These are phyloP conservation scores for Brachyistius frenatus DNA, from an alignment of 2,113 vertebrate species.

Conservation along the genomic window DNA sequence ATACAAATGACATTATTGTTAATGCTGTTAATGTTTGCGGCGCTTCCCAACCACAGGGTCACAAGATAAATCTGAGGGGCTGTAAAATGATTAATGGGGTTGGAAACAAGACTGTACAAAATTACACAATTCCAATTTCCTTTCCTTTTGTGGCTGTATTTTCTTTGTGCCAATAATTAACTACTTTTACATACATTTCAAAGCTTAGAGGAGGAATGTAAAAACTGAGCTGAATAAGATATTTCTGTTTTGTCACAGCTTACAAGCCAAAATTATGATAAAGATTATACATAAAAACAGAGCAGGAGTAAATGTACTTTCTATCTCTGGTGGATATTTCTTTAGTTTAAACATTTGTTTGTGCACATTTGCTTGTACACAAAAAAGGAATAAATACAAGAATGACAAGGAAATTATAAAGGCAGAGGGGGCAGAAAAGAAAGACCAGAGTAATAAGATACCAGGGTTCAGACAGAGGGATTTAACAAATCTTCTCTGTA, in stretches of 20 bases:
- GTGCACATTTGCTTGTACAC: neutral
- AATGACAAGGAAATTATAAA: constrained; percentile 21
- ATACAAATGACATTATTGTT: neutral
- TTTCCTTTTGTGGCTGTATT: neutral
- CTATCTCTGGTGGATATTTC: neutral
- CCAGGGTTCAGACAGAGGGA: constrained; percentile 66
- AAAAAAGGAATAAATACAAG: constrained; percentile 10
- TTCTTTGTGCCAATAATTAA: neutral
- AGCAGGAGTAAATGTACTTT: neutral
- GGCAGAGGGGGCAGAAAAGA: constrained; percentile 33
- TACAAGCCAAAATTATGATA: neutral
- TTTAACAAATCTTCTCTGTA: constrained; percentile 74
- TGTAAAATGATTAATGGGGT: constrained; percentile 1
- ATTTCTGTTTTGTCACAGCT: neutral
- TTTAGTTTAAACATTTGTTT: neutral
- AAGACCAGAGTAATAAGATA: constrained; percentile 57
- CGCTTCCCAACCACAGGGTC: neutral
- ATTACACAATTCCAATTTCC: neutral
- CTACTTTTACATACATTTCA: neutral
- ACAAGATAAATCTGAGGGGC: neutral
- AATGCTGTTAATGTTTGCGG: neutral
- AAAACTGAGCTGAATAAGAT: neutral
- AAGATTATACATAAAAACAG: neutral
- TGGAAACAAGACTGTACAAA: neutral
- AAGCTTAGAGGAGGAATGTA: neutral